These are phyloP conservation scores for Pemphredon lugubris DNA, from an alignment of 2,888 invertebrate genomes.

Conservation along the genomic window DNA sequence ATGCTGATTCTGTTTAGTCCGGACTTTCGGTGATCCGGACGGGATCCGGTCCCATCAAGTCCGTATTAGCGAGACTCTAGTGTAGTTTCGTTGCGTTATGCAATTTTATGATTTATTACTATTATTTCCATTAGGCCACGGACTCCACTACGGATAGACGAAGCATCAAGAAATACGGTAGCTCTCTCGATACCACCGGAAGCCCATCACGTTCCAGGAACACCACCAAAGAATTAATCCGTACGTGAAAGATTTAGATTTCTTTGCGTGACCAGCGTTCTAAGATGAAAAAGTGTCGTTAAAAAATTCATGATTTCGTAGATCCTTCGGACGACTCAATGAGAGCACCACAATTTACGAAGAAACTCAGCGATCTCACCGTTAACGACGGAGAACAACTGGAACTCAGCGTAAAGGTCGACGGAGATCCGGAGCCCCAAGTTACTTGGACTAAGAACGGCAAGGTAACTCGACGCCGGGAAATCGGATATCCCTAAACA, in stretches of 20 bases:
- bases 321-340: conserved; percentile 94
- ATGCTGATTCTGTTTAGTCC: too few species aligned
- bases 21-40: too few species aligned
- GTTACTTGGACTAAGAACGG: conserved; percentile 94
- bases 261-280: neutral
- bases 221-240: conserved; percentile 93
- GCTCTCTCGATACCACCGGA: conserved; percentile 88
- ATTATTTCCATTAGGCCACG: conserved; percentile 47
- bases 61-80: too few species aligned
- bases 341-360: conserved; percentile 93
- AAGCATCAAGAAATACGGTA: conserved; percentile 86
- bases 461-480: too few species aligned
- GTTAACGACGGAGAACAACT: conserved; percentile 94
- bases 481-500: too few species aligned
- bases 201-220: conserved; percentile 93
- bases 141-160: conserved; percentile 78
- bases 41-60: too few species aligned
- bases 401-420: conserved; percentile 90
- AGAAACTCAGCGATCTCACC: conserved; percentile 88
- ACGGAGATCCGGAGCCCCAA: conserved; percentile 96
- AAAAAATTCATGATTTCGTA: conserved; percentile 72
- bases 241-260: conserved; percentile 83
- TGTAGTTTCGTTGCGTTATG: too few species aligned
- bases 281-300: neutral
- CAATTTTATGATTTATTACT: neutral